Percentiles rank a stretch among this genome's conserved stretches.
Evolutionary conservation across 2,113 vertebrate species (phyloP).

Genomic region (Machaerirhynchus nigripectus): DNA sequence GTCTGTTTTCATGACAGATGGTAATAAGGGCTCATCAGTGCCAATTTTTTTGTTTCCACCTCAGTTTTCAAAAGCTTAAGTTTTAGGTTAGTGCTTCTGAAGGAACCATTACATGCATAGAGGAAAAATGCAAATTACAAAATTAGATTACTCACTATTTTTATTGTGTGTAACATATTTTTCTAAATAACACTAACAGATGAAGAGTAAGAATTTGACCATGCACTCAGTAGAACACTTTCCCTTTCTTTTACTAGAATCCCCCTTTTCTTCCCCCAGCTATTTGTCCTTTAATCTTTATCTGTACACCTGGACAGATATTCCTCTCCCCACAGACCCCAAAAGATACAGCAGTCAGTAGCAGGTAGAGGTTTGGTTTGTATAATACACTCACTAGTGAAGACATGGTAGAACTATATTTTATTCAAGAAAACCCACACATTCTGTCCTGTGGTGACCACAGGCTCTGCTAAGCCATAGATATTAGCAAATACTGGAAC

Average conservation of each 20-base stretch:
- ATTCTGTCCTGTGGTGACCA: slow-evolving; percentile 49
- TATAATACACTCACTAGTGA: slow-evolving; percentile 47
- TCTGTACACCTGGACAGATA: not conserved
- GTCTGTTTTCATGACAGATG: slow-evolving; percentile 64
- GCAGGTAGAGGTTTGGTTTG: not conserved
- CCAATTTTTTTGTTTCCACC: slow-evolving; percentile 53
- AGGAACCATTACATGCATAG: not conserved
- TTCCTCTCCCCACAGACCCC: not conserved
- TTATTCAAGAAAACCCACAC: slow-evolving; percentile 68
- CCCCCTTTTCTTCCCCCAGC: not conserved
- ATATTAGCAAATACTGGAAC: slow-evolving; percentile 58
- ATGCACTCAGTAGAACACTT: not conserved
- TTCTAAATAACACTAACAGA: not conserved
- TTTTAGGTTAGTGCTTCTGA: slow-evolving; percentile 26
- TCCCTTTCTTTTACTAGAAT: not conserved
- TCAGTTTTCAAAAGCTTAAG: slow-evolving; percentile 35
- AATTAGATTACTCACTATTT: not conserved
- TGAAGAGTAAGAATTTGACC: not conserved
- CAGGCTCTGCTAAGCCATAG: slow-evolving; percentile 54
- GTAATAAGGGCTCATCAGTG: slow-evolving; percentile 59
- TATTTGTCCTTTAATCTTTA: not conserved
- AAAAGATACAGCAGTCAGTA: not conserved
- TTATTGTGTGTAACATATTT: not conserved
- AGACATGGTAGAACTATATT: slow-evolving; percentile 54
- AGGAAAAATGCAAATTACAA: not conserved